Percentiles rank a stretch among this genome's conserved stretches.
phyloP scores from a whole-genome alignment of 2,113 vertebrate genomes.

The Tamias sibiricus region DNA sequence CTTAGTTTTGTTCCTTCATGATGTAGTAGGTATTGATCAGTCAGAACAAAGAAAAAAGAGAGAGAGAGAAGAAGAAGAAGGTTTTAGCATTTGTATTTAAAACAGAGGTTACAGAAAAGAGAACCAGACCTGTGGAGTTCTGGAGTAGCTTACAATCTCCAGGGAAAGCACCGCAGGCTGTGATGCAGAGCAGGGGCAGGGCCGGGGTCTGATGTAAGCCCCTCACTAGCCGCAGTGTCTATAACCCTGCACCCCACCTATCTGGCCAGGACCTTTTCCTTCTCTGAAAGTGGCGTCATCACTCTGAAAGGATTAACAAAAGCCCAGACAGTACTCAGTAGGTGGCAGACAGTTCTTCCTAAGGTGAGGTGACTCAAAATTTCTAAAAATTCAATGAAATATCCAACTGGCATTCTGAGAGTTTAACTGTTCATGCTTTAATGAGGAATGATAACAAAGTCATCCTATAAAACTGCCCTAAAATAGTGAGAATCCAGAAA shows the following conservation, averaged over 20 bases:
- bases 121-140: not conserved
- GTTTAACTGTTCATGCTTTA: not conserved
- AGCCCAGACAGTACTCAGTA: not conserved
- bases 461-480: not conserved
- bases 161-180: not conserved
- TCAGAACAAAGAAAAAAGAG: not conserved
- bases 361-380: not conserved
- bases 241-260: not conserved
- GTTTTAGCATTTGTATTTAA: not conserved
- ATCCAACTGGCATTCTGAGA: not conserved
- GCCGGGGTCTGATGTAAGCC: not conserved
- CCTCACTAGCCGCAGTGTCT: not conserved
- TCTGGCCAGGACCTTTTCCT: not conserved
- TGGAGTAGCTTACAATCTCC: not conserved
- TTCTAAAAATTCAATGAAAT: not conserved
- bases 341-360: not conserved
- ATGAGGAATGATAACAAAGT: not conserved
- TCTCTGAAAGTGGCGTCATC: not conserved
- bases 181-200: fast-evolving
- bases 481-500: not conserved
- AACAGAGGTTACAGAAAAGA: not conserved
- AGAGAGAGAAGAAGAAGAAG: too few species aligned
- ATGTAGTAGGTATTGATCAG: not conserved
- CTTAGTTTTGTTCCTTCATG: not conserved
- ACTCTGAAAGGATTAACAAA: not conserved